These are phyloP conservation scores for Furnarius figulus DNA, from an alignment of 2,113 vertebrate genomes.

Conservation along the genomic window DNA sequence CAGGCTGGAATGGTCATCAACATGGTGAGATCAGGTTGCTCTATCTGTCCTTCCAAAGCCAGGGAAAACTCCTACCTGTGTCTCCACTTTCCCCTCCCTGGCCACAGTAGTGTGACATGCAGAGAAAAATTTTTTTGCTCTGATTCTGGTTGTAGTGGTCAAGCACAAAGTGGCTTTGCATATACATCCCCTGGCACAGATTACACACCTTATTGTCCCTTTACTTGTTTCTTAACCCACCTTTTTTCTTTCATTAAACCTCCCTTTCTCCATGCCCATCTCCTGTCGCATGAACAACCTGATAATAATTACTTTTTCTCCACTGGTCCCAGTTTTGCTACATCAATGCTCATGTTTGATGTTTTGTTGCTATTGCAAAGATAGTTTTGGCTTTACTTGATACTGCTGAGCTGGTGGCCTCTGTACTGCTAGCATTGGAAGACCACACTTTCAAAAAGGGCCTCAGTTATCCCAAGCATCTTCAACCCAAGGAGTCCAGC, in stretches of 20 bases:
- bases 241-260: background rate
- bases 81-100: background rate
- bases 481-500: background rate
- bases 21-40: background rate
- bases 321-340: background rate
- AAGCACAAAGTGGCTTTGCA: background rate
- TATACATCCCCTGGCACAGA: background rate
- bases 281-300: background rate
- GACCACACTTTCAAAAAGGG: background rate
- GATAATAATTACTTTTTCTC: background rate
- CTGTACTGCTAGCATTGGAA: background rate
- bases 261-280: background rate
- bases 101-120: rapidly evolving
- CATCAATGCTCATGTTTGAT: background rate
- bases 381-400: background rate
- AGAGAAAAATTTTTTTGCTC: background rate
- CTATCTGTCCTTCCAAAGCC: background rate
- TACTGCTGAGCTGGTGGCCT: background rate
- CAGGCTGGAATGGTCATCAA: background rate
- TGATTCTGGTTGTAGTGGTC: background rate
- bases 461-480: background rate
- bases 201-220: background rate
- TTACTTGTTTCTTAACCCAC: background rate
- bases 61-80: background rate
- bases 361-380: background rate